Evolutionary conservation across 1,140 invertebrate genomes (phyloP).

Genomic region (Drosophila hydei): DNA sequence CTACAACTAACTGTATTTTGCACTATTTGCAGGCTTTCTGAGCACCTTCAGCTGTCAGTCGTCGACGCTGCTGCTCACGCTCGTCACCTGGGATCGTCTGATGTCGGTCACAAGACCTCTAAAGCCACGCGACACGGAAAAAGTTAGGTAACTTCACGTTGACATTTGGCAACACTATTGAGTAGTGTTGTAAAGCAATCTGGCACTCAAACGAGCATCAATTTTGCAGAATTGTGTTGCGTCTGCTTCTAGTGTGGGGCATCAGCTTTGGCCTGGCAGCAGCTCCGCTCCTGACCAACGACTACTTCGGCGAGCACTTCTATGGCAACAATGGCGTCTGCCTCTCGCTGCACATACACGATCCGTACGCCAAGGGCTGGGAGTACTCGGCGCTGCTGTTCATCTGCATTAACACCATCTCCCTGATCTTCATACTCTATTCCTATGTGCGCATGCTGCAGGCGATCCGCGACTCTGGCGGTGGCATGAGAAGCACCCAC

Average conservation of each 20-base stretch:
- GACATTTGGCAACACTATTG: not conserved
- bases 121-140: conserved; percentile 74
- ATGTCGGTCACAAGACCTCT: conserved; percentile 87
- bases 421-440: conserved; percentile 86
- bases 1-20: not conserved
- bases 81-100: conserved; percentile 87
- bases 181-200: not conserved
- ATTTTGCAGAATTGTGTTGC: conserved; percentile 74
- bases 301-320: conserved; percentile 85
- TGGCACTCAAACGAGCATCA: not conserved
- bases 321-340: conserved; percentile 88
- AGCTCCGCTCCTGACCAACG: conserved; percentile 84
- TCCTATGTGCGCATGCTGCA: conserved; percentile 86
- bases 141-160: conserved; percentile 52
- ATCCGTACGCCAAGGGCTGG: conserved; percentile 87
- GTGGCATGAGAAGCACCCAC: conserved; percentile 85
- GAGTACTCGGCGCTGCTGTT: conserved; percentile 87
- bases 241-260: conserved; percentile 85
- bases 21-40: conserved; percentile 85
- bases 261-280: conserved; percentile 84
- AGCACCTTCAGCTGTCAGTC: conserved; percentile 88
- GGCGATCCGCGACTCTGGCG: conserved; percentile 85
- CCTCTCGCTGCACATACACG: conserved; percentile 87
- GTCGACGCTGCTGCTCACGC: conserved; percentile 87
- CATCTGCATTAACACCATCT: conserved; percentile 86